Evolutionary conservation across 37 sponge, comb jelly and placozoan species (phyloP).

Genomic region (Halisarca cf. caerulea): DNA sequence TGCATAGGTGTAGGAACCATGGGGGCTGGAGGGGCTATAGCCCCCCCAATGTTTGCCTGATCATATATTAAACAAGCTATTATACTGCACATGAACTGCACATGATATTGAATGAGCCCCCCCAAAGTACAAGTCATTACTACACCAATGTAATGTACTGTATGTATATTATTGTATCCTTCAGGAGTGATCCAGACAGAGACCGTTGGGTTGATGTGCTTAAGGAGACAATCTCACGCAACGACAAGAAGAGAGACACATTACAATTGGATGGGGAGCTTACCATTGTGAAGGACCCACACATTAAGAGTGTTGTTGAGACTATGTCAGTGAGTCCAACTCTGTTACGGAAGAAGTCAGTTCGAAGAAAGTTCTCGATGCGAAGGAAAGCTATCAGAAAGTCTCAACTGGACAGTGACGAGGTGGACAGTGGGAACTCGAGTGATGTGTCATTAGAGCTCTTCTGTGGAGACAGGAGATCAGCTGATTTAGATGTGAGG

Average conservation of each 20-base stretch:
- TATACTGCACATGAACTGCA: no score
- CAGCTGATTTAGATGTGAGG: slow-evolving; percentile 14
- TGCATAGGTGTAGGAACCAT: no score
- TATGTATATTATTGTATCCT: neutral
- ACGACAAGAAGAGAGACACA: neutral
- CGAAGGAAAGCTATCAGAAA: neutral
- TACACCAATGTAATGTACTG: no score
- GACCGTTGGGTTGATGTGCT: slow-evolving; percentile 13
- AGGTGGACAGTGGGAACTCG: slow-evolving; percentile 11
- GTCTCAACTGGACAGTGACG: neutral
- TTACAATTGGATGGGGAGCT: slow-evolving; percentile 6
- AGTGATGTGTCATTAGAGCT: slow-evolving; percentile 20
- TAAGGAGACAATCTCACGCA: neutral
- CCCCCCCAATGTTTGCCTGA: no score
- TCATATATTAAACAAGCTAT: no score
- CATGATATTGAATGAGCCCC: no score
- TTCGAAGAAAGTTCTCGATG: slow-evolving; percentile 17
- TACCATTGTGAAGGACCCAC: neutral
- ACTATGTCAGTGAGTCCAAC: slow-evolving; percentile 19
- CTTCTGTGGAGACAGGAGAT: slow-evolving; percentile 16
- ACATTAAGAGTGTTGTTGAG: slow-evolving; percentile 20
- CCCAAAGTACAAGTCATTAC: no score
- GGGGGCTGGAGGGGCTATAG: no score
- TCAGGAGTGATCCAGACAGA: slow-evolving; percentile 1
- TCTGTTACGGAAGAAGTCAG: neutral